These are phyloP conservation scores for Hippocampus kuda DNA, from an alignment of 2,797 vertebrate genomes.

Conservation along the genomic window DNA sequence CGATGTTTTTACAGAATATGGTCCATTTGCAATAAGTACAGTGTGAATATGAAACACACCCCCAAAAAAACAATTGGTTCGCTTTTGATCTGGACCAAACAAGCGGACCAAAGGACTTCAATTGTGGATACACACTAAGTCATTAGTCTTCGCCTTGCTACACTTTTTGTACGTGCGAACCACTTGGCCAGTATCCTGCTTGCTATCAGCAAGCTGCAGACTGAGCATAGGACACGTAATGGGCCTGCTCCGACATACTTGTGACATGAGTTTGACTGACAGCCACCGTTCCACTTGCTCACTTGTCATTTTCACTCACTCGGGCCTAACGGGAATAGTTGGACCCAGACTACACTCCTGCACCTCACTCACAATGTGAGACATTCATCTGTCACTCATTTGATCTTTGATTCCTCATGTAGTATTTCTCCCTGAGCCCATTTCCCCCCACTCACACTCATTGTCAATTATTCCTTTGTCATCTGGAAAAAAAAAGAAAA, in stretches of 20 bases:
- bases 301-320: slow-evolving; percentile 42
- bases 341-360: slow-evolving; percentile 25
- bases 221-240: slow-evolving; percentile 15
- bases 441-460: not conserved
- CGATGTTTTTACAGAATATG: too few relatives aligned
- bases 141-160: too few relatives aligned
- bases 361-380: not conserved
- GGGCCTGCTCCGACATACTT: slow-evolving; percentile 29
- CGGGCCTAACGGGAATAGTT: slow-evolving; percentile 45
- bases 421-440: slow-evolving; percentile 8
- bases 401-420: slow-evolving; percentile 19
- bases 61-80: too few relatives aligned
- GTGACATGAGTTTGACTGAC: slow-evolving; percentile 47
- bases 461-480: slow-evolving; percentile 6
- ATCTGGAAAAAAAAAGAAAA: not conserved
- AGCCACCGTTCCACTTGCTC: slow-evolving; percentile 39
- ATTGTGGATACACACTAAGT: too few relatives aligned
- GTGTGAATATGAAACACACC: too few relatives aligned
- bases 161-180: too few relatives aligned
- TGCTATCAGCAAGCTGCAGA: too few relatives aligned
- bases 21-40: too few relatives aligned
- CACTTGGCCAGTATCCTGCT: too few relatives aligned
- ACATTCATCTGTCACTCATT: slow-evolving; percentile 33
- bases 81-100: too few relatives aligned
- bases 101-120: too few relatives aligned